Evolutionary conservation across 2,113 vertebrate species (phyloP), one percentile per base, ranked within the genome.

Genomic region (Hucho hucho): DNA sequence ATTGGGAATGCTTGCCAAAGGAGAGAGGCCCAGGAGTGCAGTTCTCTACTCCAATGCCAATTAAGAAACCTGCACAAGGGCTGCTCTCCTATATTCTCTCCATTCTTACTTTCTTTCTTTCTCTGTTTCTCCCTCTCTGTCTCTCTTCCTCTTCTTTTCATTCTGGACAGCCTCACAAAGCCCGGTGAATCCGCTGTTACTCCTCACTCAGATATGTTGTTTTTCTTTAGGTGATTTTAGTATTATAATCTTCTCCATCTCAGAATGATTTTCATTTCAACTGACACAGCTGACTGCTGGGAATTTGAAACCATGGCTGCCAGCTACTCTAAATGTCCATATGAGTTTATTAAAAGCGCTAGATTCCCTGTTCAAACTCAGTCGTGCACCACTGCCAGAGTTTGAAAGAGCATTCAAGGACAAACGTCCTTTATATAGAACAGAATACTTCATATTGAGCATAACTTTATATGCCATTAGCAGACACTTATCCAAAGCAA

Each of bases 321-420:
- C 88, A 90, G 86, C 81, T 86, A 80, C 86, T 89, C 85, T 87
- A 81, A 88, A 88, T 89, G 86, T 88, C 87, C 86, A 83, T 65
- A 79, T 70, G 86, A 89, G 86, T 90, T 92, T 91, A 91, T 91
- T 92, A 91, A 92, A 89, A 91, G 89, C 85, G 90, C 85, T 89
- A 83, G 87, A 87, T 87, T 87, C 81, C 84, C 75, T 73, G 73
- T 56, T 89, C 82, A 81, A 80, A 75, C 80, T 85, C 86, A 16
- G 80, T 80, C 83, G 81, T 80, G 84, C 84, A 83, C 90, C 87
- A 88, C 88, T 86, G 85, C 84, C 84, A 16, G 43, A 81, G 82
- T 82, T 69, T 79, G 81, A 84, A 87, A 82, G 82, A 88, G 86
- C 83, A 89, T 86, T 88, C 88, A 88, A 89, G 87, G 88, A 89